Conservation (phyloP, 2,797 vertebrate species). For the Enteromius fasciolatus region DNA sequence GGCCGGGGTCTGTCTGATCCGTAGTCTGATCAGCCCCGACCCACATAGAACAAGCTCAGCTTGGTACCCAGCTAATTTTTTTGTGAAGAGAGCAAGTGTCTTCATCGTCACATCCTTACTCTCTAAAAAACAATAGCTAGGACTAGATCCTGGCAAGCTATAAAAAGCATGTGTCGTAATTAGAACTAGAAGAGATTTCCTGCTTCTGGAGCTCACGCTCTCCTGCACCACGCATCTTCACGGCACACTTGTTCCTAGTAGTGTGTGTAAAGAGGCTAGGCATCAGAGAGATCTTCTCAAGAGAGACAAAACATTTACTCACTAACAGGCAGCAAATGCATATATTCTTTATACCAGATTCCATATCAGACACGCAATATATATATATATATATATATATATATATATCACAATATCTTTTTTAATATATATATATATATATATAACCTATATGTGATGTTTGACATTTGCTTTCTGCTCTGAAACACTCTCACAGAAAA, state of each 20-base stretch:
- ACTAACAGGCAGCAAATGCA: constrained; percentile 46
- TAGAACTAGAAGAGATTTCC: constrained; percentile 24
- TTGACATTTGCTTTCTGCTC: not conserved
- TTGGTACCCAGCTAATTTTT: constrained; percentile 19
- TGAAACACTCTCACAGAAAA: not conserved
- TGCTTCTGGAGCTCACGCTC: constrained; percentile 31
- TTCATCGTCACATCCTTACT: not conserved
- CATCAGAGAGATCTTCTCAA: constrained; percentile 47
- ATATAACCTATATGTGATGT: not conserved
- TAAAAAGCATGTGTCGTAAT: constrained; percentile 46
- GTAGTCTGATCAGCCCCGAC: constrained; percentile 63
- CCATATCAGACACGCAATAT: not conserved
- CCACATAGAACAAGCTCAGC: constrained; percentile 57
- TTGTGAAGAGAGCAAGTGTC: not conserved
- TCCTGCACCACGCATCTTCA: constrained; percentile 67
- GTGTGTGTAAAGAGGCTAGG: constrained; percentile 77
- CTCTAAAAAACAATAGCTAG: constrained; percentile 19
- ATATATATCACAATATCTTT: too few species aligned
- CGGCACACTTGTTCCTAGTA: constrained; percentile 77
- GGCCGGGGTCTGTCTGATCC: constrained; percentile 60
- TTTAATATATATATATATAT: not conserved
- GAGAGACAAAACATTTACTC: constrained; percentile 48
- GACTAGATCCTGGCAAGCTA: constrained; percentile 25
- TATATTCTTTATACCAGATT: constrained; percentile 8
- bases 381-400: not conserved